A percentile compares a stretch with the other conserved stretches of the same genome.
Evolutionary conservation across 2,113 vertebrate genomes (phyloP).

Genomic region (Muscicapa adusta): DNA sequence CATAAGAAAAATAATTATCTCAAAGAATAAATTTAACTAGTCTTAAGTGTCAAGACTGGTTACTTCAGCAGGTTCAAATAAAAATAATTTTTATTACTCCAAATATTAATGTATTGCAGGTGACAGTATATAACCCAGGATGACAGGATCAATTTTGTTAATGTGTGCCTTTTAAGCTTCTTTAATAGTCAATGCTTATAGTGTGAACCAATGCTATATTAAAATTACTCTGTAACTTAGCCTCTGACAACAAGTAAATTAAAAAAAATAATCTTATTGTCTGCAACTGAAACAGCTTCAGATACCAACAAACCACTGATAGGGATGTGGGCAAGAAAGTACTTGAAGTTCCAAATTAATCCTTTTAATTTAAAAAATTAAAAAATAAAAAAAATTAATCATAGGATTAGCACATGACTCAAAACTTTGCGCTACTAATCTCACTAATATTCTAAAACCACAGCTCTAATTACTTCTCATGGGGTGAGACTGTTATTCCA

Average conservation of each 20-base stretch:
- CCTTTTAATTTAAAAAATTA: neutral
- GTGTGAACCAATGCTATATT: neutral
- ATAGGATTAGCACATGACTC: neutral
- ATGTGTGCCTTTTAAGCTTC: neutral
- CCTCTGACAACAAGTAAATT: neutral
- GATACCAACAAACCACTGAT: neutral
- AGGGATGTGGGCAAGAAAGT: rapidly evolving
- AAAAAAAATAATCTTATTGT: neutral
- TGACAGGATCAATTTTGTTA: neutral
- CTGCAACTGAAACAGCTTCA: neutral
- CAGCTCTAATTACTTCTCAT: neutral
- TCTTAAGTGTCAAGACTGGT: neutral
- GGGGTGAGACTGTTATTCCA: neutral
- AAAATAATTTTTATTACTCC: neutral
- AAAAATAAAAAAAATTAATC: neutral
- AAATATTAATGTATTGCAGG: neutral
- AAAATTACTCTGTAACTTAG: neutral
- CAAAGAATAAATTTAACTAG: neutral
- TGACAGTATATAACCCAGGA: neutral
- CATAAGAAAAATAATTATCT: neutral
- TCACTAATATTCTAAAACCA: neutral
- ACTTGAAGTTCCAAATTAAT: neutral
- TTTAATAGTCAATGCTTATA: neutral
- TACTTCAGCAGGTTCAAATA: neutral
- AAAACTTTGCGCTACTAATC: neutral